Conservation (phyloP, 2,797 vertebrate species). For the Onychomys arenicola region DNA sequence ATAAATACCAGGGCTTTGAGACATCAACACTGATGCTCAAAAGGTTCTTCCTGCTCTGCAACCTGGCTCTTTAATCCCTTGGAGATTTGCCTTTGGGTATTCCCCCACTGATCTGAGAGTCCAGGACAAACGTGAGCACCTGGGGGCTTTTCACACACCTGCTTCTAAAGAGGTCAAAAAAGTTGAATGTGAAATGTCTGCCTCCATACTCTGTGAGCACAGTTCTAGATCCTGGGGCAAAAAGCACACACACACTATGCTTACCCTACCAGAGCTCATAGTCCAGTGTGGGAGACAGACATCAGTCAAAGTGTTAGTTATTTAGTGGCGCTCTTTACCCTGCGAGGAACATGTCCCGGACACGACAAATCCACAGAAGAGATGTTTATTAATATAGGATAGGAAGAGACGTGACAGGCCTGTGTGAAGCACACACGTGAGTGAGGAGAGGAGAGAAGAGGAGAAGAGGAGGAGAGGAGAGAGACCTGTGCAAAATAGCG, state of each 20-base stretch:
- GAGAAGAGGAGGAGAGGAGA: no score
- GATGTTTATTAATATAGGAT: no score
- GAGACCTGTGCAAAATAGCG: no score
- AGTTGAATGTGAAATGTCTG: neutral
- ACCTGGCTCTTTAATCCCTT: conserved; percentile 50
- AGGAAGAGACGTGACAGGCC: no score
- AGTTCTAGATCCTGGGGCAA: neutral
- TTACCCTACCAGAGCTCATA: neutral
- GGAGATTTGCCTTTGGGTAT: neutral
- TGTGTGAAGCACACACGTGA: no score
- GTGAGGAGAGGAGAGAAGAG: no score
- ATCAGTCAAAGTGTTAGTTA: no score
- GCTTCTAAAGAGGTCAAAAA: conserved; percentile 28
- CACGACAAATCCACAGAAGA: no score
- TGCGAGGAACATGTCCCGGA: no score
- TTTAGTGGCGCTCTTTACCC: no score
- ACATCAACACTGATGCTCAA: conserved; percentile 61
- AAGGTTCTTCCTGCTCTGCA: conserved; percentile 64
- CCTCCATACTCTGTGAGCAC: neutral
- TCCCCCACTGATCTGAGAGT: conserved; percentile 2
- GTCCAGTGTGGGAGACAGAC: neutral
- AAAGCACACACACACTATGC: neutral
- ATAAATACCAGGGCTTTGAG: conserved; percentile 53
- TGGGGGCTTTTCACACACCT: conserved; percentile 24
- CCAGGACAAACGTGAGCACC: conserved; percentile 17